Evolutionary conservation across 2,797 vertebrate species (phyloP).

Genomic region (Menidia menidia): DNA sequence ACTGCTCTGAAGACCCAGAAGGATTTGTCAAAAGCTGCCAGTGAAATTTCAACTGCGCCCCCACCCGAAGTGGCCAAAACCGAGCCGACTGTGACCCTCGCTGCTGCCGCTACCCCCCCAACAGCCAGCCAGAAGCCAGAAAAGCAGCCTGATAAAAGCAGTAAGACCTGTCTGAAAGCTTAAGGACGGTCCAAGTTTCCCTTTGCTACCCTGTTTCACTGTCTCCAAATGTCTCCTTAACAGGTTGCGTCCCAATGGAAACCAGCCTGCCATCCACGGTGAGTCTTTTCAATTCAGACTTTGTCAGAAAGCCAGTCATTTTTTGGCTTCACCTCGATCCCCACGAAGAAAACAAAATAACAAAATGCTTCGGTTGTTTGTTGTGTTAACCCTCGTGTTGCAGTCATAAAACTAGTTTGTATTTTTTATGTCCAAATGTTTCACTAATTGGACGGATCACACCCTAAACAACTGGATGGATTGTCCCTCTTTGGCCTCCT

Average conservation of each 20-base stretch:
- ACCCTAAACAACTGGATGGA: too few species aligned
- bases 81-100: background rate
- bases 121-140: background rate
- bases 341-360: too few species aligned
- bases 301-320: too few species aligned
- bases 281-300: background rate
- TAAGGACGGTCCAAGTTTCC: too few species aligned
- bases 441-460: too few species aligned
- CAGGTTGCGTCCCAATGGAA: background rate
- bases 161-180: constrained; percentile 19
- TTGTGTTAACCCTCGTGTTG: too few species aligned
- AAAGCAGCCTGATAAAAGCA: accelerated
- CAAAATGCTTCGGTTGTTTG: too few species aligned
- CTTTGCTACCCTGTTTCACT: background rate
- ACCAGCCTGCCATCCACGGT: background rate
- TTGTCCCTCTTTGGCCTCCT: too few species aligned
- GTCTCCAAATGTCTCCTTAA: background rate
- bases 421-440: too few species aligned
- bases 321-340: too few species aligned
- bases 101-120: accelerated
- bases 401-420: too few species aligned
- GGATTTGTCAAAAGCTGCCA: background rate
- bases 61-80: background rate
- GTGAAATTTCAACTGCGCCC: background rate
- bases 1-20: background rate